Percentiles rank a stretch among this genome's conserved stretches.
These are phyloP conservation scores for Lochmaea crataegi DNA, from an alignment of 2,888 invertebrate genomes.

Conservation along the genomic window DNA sequence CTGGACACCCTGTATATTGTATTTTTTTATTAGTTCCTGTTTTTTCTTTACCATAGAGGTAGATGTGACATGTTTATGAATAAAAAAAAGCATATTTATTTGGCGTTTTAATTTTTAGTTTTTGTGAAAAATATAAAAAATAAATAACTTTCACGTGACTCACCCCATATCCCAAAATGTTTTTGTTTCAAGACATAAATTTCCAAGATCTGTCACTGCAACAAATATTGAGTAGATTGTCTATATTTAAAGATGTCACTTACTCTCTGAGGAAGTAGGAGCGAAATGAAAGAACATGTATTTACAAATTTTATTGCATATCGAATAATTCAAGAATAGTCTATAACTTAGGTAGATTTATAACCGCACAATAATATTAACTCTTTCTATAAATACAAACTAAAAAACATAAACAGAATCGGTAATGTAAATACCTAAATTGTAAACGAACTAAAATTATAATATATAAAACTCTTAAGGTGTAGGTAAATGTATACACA, in stretches of 20 bases:
- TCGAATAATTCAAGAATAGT: constrained; percentile 45
- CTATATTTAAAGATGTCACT: no score
- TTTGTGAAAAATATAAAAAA: no score
- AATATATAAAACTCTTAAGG: constrained; percentile 62
- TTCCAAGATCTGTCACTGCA: no score
- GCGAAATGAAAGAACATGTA: constrained; percentile 26
- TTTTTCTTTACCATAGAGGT: no score
- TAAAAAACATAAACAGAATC: constrained; percentile 55
- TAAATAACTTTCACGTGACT: no score
- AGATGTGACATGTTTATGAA: no score
- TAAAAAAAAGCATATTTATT: no score
- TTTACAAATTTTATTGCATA: constrained; percentile 48
- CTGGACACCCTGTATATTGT: no score
- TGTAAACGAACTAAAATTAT: constrained; percentile 58
- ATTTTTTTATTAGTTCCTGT: no score
- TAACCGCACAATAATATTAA: constrained; percentile 46
- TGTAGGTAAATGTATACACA: constrained; percentile 64
- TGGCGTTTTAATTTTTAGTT: no score
- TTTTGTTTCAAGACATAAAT: no score
- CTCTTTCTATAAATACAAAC: constrained; percentile 51
- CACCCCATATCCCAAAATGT: no score
- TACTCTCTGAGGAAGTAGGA: background rate
- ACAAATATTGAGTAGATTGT: background rate
- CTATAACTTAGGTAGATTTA: constrained; percentile 40
- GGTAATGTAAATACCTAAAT: constrained; percentile 58